phyloP scores from a whole-genome alignment of 2,113 vertebrate species.

The Phaetusa simplex region DNA sequence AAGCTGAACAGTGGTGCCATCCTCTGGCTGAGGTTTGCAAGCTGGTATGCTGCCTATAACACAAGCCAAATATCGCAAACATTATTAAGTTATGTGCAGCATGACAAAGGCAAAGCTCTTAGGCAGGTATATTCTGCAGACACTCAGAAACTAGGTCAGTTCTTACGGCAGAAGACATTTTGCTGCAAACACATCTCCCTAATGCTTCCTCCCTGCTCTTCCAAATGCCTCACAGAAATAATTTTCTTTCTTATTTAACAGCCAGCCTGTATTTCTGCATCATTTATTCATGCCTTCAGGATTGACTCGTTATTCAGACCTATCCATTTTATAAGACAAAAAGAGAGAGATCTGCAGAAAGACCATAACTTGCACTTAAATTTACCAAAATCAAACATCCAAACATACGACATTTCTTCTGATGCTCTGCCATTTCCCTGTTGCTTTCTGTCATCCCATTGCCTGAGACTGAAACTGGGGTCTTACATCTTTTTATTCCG shows the following conservation, averaged over 20 bases:
- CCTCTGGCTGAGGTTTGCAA: constrained; percentile 62
- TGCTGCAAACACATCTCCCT: neutral
- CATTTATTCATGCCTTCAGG: neutral
- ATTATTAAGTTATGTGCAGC: constrained; percentile 44
- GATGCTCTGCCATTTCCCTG: neutral
- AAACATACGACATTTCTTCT: neutral
- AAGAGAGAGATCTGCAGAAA: neutral
- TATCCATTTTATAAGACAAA: neutral
- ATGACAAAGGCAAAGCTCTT: constrained; percentile 55
- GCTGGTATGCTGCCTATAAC: constrained; percentile 15
- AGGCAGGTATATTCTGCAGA: neutral
- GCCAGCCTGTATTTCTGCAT: neutral
- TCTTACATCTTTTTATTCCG: neutral
- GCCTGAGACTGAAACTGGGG: neutral
- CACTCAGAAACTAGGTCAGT: neutral
- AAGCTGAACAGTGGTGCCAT: constrained; percentile 62
- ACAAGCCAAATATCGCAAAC: constrained; percentile 28
- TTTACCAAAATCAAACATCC: neutral
- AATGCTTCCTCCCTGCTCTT: neutral
- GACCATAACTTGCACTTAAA: neutral
- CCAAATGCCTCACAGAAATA: neutral
- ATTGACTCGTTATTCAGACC: neutral
- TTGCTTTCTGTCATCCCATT: neutral
- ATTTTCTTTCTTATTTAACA: constrained; percentile 4
- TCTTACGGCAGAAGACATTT: neutral